phyloP scores from a whole-genome alignment of 2,113 vertebrate genomes.

The Aldabrachelys gigantea region DNA sequence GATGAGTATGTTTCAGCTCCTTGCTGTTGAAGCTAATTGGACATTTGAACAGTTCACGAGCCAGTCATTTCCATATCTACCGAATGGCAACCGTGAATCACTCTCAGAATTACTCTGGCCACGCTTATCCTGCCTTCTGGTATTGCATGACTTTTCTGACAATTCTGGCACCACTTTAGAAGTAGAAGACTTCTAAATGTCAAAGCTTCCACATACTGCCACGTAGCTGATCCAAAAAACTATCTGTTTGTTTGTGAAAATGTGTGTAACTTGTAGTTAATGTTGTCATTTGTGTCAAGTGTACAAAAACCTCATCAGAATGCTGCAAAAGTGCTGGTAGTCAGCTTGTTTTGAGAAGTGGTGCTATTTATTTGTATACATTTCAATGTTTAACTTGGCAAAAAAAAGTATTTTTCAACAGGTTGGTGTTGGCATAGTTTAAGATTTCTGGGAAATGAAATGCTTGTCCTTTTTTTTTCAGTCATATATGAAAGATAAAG shows the following conservation, averaged over 20 bases:
- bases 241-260: slow-evolving; percentile 22
- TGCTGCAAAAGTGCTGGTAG: slow-evolving; percentile 36
- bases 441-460: neutral
- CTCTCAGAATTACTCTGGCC: neutral
- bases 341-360: slow-evolving; percentile 37
- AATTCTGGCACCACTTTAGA: neutral
- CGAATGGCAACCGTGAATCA: slow-evolving; percentile 30
- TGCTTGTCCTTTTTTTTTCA: slow-evolving; percentile 45
- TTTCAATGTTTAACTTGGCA: slow-evolving; percentile 38
- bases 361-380: slow-evolving; percentile 17
- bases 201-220: neutral
- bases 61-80: slow-evolving; percentile 28
- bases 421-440: neutral
- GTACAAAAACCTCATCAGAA: slow-evolving; percentile 53
- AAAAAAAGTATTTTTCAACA: neutral
- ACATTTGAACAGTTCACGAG: slow-evolving; percentile 2
- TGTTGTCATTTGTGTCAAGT: slow-evolving; percentile 34
- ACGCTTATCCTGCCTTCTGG: neutral
- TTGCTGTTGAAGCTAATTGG: neutral
- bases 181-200: slow-evolving; percentile 16
- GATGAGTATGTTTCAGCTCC: neutral
- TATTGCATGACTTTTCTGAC: neutral
- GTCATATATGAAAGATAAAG: slow-evolving; percentile 20
- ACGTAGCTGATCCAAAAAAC: slow-evolving; percentile 32
- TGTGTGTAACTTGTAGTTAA: neutral